Evolutionary conservation across 2,113 vertebrate genomes (phyloP), one percentile per base, ranked within the genome.

Genomic region (Morone chrysops): DNA sequence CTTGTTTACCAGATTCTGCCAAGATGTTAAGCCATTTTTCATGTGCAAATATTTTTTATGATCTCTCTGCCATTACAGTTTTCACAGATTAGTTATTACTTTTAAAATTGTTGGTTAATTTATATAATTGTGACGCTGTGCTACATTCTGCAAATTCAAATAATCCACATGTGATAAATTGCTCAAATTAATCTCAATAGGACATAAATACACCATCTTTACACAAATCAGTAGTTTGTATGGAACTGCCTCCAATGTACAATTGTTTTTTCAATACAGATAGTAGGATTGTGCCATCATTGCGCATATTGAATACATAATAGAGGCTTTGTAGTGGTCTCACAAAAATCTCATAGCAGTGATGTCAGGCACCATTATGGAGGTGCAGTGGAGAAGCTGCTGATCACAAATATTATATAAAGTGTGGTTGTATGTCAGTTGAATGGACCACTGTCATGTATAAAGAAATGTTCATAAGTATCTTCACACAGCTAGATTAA

Each of bases 341-440:
- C 50, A 66, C 20, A 74, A 60, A 74, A 60, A 78, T 70, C 36
- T 78, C 8, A 25, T 13, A 57, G 57, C 41, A 59, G 43, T 56
- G 62, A 70, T 67, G 60, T 62, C 67, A 75, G 22, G 9, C 20
- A 0, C 11, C 12, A 16, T 25, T n/a, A 16, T 25, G 63, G 63
- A 47, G 63, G 63, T 47, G 43, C 43, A 16, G 43, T 31, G 43
- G 13, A 47, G 63, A 16, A 10, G 38, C 9, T 2, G 3, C 40
- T 57, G 14, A 77, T 80, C 12, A 75, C 20, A 70, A 74, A 77
- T 68, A 75, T 72, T 57, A 68, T 66, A 54, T 48, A 51, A 78
- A 78, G 77, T 71, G 59, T 54, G 63, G 77, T 62, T 78, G 73
- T 77, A 11, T 51, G 43, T 43, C 48, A 36, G 61, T 47, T 68